A percentile compares a stretch with the other conserved stretches of the same genome.
Evolutionary conservation across 2,888 invertebrate species (phyloP).

Genomic region (Copidosoma aretas): DNA sequence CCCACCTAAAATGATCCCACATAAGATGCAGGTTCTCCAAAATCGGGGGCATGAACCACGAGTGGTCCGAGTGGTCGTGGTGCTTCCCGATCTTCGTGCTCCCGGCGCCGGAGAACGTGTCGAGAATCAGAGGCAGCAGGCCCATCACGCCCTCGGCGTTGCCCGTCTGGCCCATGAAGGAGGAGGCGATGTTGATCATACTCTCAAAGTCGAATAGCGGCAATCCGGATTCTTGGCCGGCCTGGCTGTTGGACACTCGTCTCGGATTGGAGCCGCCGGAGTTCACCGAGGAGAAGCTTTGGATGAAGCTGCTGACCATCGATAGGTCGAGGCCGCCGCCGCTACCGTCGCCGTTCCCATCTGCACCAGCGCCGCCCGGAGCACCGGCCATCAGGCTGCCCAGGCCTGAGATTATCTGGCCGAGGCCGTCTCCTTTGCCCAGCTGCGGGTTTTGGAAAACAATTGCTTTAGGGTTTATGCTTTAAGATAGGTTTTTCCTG

Average conservation of each 20-base stretch:
- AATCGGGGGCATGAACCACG: constrained; percentile 76
- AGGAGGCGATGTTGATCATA: constrained; percentile 53
- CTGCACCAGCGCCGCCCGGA: constrained; percentile 42
- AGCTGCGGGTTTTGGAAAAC: not conserved
- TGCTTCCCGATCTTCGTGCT: constrained; percentile 70
- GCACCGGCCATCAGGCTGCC: constrained; percentile 51
- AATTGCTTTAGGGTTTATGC: too few species aligned
- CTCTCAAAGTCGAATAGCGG: constrained; percentile 51
- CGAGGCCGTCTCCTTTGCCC: constrained; percentile 47
- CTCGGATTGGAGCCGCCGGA: not conserved
- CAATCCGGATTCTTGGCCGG: not conserved
- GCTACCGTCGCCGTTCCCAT: constrained; percentile 18
- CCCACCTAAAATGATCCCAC: constrained; percentile 77
- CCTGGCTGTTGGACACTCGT: too few species aligned
- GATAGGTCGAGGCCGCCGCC: constrained; percentile 50
- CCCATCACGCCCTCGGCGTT: constrained; percentile 66
- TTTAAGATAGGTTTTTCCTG: too few species aligned
- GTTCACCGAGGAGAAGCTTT: constrained; percentile 26
- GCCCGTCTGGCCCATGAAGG: constrained; percentile 57
- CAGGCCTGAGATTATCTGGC: constrained; percentile 57
- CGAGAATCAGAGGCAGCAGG: constrained; percentile 73
- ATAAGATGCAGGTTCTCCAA: constrained; percentile 74
- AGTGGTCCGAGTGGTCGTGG: constrained; percentile 72
- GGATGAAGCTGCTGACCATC: constrained; percentile 44
- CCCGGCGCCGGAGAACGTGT: constrained; percentile 66